A percentile compares a stretch with the other conserved stretches of the same genome.
These are phyloP conservation scores for Phalacrocorax carbo DNA, from an alignment of 2,113 vertebrate species.

Conservation along the genomic window DNA sequence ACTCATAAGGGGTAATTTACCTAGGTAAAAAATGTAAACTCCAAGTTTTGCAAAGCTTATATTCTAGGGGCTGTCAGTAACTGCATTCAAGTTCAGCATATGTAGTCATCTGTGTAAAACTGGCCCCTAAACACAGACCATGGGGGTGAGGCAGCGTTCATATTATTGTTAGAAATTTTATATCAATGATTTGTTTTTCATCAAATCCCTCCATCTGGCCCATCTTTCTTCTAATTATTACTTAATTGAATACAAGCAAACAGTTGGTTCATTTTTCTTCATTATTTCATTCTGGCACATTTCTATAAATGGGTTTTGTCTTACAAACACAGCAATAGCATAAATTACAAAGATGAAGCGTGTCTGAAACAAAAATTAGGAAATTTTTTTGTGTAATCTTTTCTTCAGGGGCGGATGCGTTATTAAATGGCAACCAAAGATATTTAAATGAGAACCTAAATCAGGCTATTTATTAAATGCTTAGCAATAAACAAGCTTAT, in stretches of 20 bases:
- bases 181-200: constrained; percentile 38
- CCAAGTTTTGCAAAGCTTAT: background rate
- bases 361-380: background rate
- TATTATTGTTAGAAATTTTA: background rate
- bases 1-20: background rate
- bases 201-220: constrained; percentile 50
- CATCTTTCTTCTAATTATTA: constrained; percentile 46
- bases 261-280: constrained; percentile 62
- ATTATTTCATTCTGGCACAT: constrained; percentile 62
- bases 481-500: background rate
- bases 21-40: background rate
- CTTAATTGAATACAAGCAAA: constrained; percentile 58
- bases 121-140: background rate
- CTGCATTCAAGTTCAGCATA: background rate
- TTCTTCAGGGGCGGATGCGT: background rate
- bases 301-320: constrained; percentile 54
- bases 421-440: constrained; percentile 8
- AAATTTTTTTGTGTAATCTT: background rate
- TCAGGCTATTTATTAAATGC: constrained; percentile 24
- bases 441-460: constrained; percentile 26
- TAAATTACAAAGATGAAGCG: constrained; percentile 26
- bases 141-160: background rate
- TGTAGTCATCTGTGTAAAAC: background rate
- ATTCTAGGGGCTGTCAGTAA: background rate
- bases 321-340: background rate